A percentile compares a stretch with the other conserved stretches of the same genome.
Conservation (phyloP, 2,113 vertebrate genomes). For the Melanerpes formicivorus region DNA sequence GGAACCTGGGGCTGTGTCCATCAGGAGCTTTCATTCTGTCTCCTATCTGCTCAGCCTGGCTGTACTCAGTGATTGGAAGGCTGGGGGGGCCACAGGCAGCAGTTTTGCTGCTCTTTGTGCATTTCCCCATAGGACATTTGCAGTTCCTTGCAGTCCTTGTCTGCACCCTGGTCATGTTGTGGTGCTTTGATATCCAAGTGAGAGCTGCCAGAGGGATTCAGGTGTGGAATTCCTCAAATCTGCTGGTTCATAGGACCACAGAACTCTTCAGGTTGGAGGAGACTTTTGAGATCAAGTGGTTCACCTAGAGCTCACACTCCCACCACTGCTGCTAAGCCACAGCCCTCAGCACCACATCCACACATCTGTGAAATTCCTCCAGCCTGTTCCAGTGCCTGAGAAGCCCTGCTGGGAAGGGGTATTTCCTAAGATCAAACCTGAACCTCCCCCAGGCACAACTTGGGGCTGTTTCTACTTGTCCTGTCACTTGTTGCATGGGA, state of each 20-base stretch:
- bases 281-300: no score
- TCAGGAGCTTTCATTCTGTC: neutral
- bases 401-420: no score
- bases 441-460: no score
- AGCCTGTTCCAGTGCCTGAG: no score
- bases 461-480: no score
- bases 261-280: no score
- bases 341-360: no score
- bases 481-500: no score
- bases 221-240: neutral
- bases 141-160: neutral
- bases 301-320: no score
- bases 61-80: neutral
- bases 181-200: neutral
- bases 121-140: neutral
- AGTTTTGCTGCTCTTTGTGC: neutral
- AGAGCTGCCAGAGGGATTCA: neutral
- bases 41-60: neutral
- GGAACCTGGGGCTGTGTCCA: neutral
- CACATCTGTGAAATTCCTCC: no score
- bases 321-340: no score
- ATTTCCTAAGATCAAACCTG: no score
- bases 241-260: neutral
- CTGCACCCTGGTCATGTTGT: neutral
- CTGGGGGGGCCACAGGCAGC: fast-evolving